These are phyloP conservation scores for Oophaga sylvatica DNA, from an alignment of 2,797 vertebrate genomes.

Conservation along the genomic window DNA sequence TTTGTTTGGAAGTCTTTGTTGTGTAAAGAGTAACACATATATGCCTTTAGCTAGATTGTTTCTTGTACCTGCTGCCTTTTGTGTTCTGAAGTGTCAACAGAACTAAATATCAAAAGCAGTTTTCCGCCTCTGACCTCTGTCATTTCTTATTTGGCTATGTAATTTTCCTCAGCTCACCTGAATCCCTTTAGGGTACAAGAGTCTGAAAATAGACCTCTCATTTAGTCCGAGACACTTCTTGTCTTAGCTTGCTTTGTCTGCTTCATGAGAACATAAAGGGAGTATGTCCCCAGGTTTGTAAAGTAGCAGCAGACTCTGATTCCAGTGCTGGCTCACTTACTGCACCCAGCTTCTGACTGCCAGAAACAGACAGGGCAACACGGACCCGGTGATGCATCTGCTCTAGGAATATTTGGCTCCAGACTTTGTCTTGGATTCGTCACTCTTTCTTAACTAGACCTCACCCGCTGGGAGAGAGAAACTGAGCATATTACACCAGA, in stretches of 20 bases:
- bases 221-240: conserved; percentile 29
- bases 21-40: conserved; percentile 12
- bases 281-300: neutral
- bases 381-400: too few relatives aligned
- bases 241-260: conserved; percentile 42
- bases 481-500: too few relatives aligned
- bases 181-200: conserved; percentile 41
- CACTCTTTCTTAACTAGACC: too few relatives aligned
- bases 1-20: conserved; percentile 39
- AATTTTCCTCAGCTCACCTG: conserved; percentile 52
- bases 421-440: too few relatives aligned
- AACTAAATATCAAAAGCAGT: conserved; percentile 32
- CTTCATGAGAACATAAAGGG: neutral
- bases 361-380: too few relatives aligned
- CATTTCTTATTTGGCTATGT: conserved; percentile 14
- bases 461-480: too few relatives aligned
- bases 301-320: too few relatives aligned
- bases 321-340: too few relatives aligned
- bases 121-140: conserved; percentile 27
- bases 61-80: conserved; percentile 44
- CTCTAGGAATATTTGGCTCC: too few relatives aligned
- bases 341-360: too few relatives aligned
- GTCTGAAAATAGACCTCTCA: conserved; percentile 46
- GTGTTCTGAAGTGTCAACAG: conserved; percentile 37
- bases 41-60: conserved; percentile 10